Percentiles rank a stretch among this genome's conserved stretches.
Evolutionary conservation across 2,113 vertebrate species (phyloP).

Genomic region (Acrocephalus arundinaceus): DNA sequence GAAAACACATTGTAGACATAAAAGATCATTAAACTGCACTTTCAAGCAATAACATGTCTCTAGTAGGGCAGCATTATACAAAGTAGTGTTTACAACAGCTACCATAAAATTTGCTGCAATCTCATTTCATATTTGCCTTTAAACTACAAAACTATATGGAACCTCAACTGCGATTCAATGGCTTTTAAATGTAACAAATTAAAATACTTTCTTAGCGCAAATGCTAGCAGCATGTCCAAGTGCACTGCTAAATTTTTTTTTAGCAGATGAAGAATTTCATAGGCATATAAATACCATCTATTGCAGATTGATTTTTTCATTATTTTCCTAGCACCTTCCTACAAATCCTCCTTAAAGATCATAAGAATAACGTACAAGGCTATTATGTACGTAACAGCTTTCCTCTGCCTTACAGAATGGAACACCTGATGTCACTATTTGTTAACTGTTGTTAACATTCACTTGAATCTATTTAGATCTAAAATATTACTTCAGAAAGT

Average conservation of each 20-base stretch:
- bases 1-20: not conserved
- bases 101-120: not conserved
- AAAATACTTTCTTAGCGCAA: not conserved
- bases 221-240: not conserved
- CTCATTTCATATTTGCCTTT: not conserved
- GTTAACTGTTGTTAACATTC: not conserved
- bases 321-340: not conserved
- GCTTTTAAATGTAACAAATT: not conserved
- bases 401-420: conserved; percentile 8
- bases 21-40: not conserved
- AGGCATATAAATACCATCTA: not conserved
- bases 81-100: not conserved
- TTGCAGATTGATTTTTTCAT: not conserved
- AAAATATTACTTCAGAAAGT: conserved; percentile 42
- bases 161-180: not conserved
- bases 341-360: not conserved
- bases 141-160: not conserved
- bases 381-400: not conserved
- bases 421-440: not conserved
- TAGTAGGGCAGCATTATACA: not conserved
- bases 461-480: conserved; percentile 38
- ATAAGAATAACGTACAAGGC: not conserved
- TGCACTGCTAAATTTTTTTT: not conserved
- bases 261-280: not conserved
- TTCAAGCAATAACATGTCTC: not conserved